These are phyloP conservation scores for Anguilla marmorata DNA, from an alignment of 2,797 vertebrate genomes.

Conservation along the genomic window DNA sequence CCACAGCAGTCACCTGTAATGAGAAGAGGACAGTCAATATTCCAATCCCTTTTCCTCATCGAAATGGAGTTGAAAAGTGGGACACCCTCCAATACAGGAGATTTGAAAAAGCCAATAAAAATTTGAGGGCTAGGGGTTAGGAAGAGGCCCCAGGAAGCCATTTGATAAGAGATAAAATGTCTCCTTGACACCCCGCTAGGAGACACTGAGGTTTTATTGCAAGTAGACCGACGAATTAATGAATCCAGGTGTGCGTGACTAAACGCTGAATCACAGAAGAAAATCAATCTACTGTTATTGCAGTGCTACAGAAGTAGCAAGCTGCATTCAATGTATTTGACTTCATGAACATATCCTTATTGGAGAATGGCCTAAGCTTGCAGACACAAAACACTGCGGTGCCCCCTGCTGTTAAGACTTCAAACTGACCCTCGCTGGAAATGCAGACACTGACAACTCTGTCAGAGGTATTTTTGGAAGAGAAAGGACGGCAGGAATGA, in stretches of 20 bases:
- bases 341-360: not conserved
- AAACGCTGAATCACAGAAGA: not conserved
- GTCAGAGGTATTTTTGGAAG: not conserved
- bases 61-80: not conserved
- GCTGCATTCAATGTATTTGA: not conserved
- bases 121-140: no score
- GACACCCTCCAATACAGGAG: not conserved
- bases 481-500: not conserved
- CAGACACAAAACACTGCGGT: not conserved
- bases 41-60: not conserved
- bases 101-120: not conserved
- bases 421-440: not conserved
- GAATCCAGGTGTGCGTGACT: not conserved
- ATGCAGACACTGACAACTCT: not conserved
- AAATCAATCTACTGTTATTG: not conserved
- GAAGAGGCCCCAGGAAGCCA: not conserved
- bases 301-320: not conserved
- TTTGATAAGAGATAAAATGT: not conserved
- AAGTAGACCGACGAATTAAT: not conserved
- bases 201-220: not conserved
- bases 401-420: constrained; percentile 6
- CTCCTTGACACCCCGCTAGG: not conserved
- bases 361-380: not conserved
- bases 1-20: no score
- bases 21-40: not conserved